A percentile compares a stretch with the other conserved stretches of the same genome.
These are phyloP conservation scores for Zaprionus lachaisei DNA, from an alignment of 1,140 invertebrate species.

Conservation along the genomic window DNA sequence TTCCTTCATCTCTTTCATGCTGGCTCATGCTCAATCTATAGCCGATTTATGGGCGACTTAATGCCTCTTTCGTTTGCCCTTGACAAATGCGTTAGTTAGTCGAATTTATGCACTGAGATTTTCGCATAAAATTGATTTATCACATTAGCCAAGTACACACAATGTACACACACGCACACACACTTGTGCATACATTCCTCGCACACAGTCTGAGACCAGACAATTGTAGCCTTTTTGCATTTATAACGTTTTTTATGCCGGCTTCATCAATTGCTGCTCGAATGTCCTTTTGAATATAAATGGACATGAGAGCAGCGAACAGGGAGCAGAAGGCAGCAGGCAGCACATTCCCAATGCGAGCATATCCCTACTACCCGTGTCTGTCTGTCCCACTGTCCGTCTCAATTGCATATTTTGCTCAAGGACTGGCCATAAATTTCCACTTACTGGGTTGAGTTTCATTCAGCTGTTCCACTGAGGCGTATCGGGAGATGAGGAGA, in stretches of 20 bases:
- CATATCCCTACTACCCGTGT: neutral
- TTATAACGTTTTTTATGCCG: slow-evolving; percentile 44
- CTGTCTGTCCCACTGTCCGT: slow-evolving; percentile 8
- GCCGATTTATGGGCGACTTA: slow-evolving; percentile 36
- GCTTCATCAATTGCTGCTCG: slow-evolving; percentile 54
- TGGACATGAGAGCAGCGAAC: slow-evolving; percentile 21
- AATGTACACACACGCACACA: slow-evolving; percentile 19
- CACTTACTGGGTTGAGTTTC: slow-evolving; percentile 29
- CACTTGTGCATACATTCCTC: neutral
- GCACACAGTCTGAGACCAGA: slow-evolving; percentile 8
- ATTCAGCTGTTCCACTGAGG: neutral
- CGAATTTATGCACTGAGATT: slow-evolving; percentile 81
- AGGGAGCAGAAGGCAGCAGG: neutral
- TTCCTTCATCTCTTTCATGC: neutral
- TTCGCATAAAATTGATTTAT: slow-evolving; percentile 82
- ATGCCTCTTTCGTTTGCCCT: slow-evolving; percentile 17
- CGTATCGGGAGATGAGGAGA: neutral
- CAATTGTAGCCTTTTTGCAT: slow-evolving; percentile 55
- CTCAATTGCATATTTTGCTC: slow-evolving; percentile 55
- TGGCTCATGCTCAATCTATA: neutral
- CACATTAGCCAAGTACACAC: slow-evolving; percentile 69
- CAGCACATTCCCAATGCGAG: slow-evolving; percentile 7
- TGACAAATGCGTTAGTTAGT: slow-evolving; percentile 80
- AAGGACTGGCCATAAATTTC: slow-evolving; percentile 55
- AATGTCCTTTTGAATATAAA: slow-evolving; percentile 57